Base-by-base conservation (phyloP, 2,888 invertebrate genomes). In the Erebia epiphron region DNA sequence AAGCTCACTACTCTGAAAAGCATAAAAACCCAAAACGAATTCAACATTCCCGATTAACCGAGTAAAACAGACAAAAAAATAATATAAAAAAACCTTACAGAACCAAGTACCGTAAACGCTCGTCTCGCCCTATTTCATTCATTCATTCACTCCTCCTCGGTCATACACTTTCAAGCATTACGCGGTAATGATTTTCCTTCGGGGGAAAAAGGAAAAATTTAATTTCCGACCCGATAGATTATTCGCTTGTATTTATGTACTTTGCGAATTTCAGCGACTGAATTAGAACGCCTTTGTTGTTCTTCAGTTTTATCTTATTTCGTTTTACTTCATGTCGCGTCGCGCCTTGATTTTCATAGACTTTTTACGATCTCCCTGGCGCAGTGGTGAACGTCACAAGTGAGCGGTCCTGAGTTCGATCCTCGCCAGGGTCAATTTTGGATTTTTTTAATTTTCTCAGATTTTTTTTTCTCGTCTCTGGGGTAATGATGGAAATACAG, bases 191-290 rank as follows among this genome's bases (percentile, higher is more conserved):
- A 75, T 72, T 70, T 70, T 66, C 69, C 62, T 68, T 63, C 69
- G 65, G 66, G 71, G 35, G 35, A 35, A 35, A 26, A 35, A 35
- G 35, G 76, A 66, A 67, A 74, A 76, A 75, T 75, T 71, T 71
- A 73, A 75, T 77, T 75, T 75, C 72, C 68, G 69, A 65, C 63
- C 65, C 43, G 72, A 72, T 70, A 70, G 72, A 76, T 73, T 70
- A 75, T 68, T 66, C 68, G 63, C 65, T 56, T 69, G 69, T 73
- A 69, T 71, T 72, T 76, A 70, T 73, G 57, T 68, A 50, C 61
- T 65, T 18, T 26, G 35, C 26, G 64, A 63, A 64, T 56, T 62
- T 67, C 64, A 52, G 68, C 63, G 62, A 62, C 50, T 68, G 50
- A 71, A 63, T 67, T 67, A 49, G 62, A 46, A 21, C 62, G 21